Conservation (phyloP, 2,888 invertebrate genomes). For the Drosophila incognita region DNA sequence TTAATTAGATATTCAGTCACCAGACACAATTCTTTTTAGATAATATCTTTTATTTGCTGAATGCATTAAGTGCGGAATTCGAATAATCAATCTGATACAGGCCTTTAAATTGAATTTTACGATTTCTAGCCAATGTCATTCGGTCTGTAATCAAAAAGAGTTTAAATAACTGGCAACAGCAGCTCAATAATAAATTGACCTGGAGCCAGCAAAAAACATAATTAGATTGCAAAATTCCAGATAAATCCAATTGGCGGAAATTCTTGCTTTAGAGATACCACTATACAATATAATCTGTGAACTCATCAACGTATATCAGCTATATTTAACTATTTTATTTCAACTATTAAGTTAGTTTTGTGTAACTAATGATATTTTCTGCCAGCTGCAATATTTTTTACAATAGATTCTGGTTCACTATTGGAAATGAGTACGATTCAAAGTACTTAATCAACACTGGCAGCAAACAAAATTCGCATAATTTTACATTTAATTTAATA, state of each 20-base stretch:
- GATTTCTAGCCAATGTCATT: neutral
- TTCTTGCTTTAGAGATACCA: neutral
- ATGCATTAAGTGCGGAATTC: neutral
- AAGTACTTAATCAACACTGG: constrained; percentile 15
- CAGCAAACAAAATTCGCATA: constrained; percentile 1
- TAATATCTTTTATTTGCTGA: neutral
- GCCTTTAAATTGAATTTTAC: neutral
- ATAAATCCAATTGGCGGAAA: neutral
- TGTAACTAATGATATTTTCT: neutral
- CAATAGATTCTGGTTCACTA: neutral
- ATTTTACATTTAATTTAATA: constrained; percentile 7
- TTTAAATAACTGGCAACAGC: neutral
- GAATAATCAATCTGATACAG: neutral
- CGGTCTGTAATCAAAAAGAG: neutral
- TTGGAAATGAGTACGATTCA: neutral
- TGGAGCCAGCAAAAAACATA: neutral
- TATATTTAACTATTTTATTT: neutral
- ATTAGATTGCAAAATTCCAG: neutral
- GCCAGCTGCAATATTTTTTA: neutral
- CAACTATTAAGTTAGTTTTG: no score
- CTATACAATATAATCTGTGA: neutral
- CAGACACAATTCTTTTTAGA: neutral
- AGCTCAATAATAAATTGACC: neutral
- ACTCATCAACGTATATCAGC: neutral
- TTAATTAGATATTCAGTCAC: neutral